Evolutionary conservation across 2,888 invertebrate genomes (phyloP), one percentile per base, ranked within the genome.

Genomic region (Trimorus sp.): DNA sequence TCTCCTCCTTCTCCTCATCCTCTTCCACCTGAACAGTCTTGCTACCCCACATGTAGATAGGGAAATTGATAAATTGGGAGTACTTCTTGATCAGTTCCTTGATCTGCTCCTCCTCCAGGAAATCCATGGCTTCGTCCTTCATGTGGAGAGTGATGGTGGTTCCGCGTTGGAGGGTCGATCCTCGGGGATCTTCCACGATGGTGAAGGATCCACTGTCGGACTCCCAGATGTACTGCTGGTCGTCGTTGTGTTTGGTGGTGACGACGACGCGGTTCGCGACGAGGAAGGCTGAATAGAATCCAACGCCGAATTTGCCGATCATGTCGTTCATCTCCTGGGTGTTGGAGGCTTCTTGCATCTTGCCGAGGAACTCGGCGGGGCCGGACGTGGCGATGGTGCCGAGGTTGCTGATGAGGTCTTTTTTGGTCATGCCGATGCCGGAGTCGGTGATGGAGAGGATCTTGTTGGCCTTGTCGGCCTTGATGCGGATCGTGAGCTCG

Each of bases 261-360:
- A 99, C 99, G 62, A 98, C 95, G 58, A 99, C 99, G 88, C 95
- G 95, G 92, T 99, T 98, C 38, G 99, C 98, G 76, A 99, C 99
- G 91, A 93, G 94, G 93, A 99, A 99, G 2, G 98, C 96, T 0
- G 99, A 99, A 93, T 99, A 99, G 93, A 99, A 99, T 79, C 99
- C 99, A 85, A 99, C 99, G 91, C 99, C 99, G 93, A 99, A 99
- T 93, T 99, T 98, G 5, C 99, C 99, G 92, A 99, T 99, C 95
- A 99, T 96, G 92, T 99, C 99, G 91, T 96, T 98, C 93, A 97
- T 94, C 90, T 98, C 97, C 49, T 94, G 92, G 12, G 93, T 91
- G 38, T 92, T 92, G 0, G 92, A 90, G 0, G 87, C 87, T 83
- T 96, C 96, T 90, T 97, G 96, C 94, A 98, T 96, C 93, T 98